A percentile compares a stretch with the other conserved stretches of the same genome.
These are phyloP conservation scores for Tiliacea aurago DNA, from an alignment of 2,888 invertebrate genomes.

Conservation along the genomic window DNA sequence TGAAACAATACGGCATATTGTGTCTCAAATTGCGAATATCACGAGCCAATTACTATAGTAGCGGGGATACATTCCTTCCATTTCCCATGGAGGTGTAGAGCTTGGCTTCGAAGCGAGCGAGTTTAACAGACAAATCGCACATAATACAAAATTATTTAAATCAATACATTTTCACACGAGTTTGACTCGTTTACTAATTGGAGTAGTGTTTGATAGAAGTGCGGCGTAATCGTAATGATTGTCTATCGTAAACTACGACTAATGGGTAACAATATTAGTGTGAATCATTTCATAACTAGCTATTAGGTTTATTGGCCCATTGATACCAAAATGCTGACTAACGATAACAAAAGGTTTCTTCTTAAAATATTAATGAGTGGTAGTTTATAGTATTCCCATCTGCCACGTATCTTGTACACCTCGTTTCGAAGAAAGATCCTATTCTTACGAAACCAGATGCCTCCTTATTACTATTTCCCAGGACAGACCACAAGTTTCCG, in stretches of 20 bases:
- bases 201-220: background rate
- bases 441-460: background rate
- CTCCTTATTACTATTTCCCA: constrained; percentile 2
- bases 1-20: constrained; percentile 61
- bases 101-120: constrained; percentile 51
- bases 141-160: constrained; percentile 7
- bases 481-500: constrained; percentile 11
- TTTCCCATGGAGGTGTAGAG: constrained; percentile 72
- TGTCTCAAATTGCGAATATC: constrained; percentile 72
- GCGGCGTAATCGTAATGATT: constrained; percentile 16
- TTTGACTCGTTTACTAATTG: background rate
- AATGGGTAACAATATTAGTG: background rate
- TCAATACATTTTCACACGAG: constrained; percentile 3
- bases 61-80: constrained; percentile 73
- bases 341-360: constrained; percentile 12
- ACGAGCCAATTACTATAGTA: constrained; percentile 76
- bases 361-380: background rate
- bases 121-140: background rate
- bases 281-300: constrained; percentile 21
- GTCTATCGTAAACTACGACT: background rate
- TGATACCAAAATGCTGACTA: constrained; percentile 15
- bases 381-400: background rate
- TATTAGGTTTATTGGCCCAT: background rate
- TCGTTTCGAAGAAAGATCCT: background rate
- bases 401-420: background rate